phyloP scores from a whole-genome alignment of 2,888 invertebrate species.

The Icerya purchasi region DNA sequence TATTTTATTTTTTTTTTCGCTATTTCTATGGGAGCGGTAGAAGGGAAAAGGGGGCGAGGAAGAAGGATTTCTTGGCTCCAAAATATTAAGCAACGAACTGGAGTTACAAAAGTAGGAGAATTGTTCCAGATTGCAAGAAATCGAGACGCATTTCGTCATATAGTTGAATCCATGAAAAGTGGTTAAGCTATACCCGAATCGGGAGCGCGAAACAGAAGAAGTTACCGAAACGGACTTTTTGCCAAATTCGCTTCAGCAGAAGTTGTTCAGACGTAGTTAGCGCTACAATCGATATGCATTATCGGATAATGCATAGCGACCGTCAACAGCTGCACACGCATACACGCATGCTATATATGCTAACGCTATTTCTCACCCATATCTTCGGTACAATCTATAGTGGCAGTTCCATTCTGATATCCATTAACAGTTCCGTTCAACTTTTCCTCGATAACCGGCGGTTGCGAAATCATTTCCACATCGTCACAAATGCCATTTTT shows the following conservation, averaged over 20 bases:
- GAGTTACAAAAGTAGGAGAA: no score
- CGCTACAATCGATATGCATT: background rate
- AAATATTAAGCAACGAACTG: no score
- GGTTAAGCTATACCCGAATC: no score
- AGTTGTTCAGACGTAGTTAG: background rate
- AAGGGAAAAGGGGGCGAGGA: no score
- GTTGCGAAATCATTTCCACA: conserved; percentile 11
- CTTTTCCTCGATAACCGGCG: conserved; percentile 6
- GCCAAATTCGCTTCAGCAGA: background rate
- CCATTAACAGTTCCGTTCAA: conserved; percentile 29
- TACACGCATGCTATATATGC: background rate
- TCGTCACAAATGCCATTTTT: conserved; percentile 13
- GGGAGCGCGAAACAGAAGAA: no score
- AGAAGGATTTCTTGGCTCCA: no score
- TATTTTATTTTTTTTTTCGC: no score
- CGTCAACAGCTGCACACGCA: background rate
- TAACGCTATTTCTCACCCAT: conserved; percentile 3
- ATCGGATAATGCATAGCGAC: background rate
- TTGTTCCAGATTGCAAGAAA: no score
- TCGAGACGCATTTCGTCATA: no score
- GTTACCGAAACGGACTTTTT: no score
- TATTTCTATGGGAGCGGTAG: no score
- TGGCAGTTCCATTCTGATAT: conserved; percentile 36
- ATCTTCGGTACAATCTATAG: conserved; percentile 30
- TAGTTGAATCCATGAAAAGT: no score